Evolutionary conservation across 2,797 vertebrate species (phyloP).

Genomic region (Rallus crepitans): DNA sequence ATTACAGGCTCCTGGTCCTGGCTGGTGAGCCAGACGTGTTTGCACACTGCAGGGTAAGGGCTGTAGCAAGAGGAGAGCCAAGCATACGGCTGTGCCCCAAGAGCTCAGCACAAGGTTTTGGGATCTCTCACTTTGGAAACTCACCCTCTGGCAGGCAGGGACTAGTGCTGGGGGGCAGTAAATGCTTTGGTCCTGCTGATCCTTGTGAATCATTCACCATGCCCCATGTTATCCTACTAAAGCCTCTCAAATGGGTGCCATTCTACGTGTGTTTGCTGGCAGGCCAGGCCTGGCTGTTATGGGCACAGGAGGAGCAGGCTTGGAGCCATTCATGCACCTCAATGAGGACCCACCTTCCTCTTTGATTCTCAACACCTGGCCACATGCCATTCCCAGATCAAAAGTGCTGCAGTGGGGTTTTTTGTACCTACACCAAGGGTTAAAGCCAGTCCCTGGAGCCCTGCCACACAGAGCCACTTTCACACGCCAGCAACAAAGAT

Average conservation of each 20-base stretch:
- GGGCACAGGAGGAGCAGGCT: background rate
- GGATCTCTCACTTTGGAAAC: background rate
- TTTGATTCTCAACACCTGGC: background rate
- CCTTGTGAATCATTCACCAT: background rate
- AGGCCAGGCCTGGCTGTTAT: background rate
- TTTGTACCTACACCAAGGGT: background rate
- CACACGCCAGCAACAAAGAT: background rate
- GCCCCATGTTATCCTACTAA: background rate
- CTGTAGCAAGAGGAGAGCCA: background rate
- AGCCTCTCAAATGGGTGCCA: constrained; percentile 33
- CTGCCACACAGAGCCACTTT: background rate
- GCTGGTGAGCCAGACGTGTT: background rate
- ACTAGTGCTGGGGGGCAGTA: constrained; percentile 4
- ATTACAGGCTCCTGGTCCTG: constrained; percentile 8
- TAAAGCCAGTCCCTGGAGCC: constrained; percentile 32
- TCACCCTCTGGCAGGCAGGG: background rate
- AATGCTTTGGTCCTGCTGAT: background rate
- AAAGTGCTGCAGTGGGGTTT: background rate
- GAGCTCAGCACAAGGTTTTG: background rate
- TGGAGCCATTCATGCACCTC: background rate
- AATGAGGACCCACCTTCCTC: background rate
- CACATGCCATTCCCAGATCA: background rate
- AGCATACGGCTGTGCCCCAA: background rate
- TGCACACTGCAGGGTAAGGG: background rate
- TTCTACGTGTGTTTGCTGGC: background rate